phyloP scores from a whole-genome alignment of 2,113 vertebrate species.

The Brachyhypopomus gauderio region DNA sequence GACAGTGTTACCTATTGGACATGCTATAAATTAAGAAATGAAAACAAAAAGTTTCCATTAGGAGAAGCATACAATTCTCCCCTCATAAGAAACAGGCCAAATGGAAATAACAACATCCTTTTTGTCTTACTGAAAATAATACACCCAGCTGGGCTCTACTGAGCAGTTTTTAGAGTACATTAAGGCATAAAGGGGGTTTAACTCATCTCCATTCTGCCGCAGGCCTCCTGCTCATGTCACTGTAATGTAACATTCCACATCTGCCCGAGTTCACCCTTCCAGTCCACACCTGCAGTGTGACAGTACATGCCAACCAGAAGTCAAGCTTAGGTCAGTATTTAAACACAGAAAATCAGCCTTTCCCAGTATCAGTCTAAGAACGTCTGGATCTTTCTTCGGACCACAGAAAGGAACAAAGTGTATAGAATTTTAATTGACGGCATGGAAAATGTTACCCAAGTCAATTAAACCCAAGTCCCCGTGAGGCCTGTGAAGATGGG shows the following conservation, averaged over 20 bases:
- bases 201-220: neutral
- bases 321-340: neutral
- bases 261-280: neutral
- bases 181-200: neutral
- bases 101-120: neutral
- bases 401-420: no score
- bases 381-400: no score
- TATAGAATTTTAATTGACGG: no score
- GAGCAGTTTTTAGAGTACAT: neutral
- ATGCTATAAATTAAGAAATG: neutral
- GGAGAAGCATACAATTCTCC: neutral
- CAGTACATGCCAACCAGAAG: neutral
- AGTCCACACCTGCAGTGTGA: neutral
- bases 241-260: neutral
- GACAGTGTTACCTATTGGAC: neutral
- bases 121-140: no score
- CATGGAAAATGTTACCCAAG: no score
- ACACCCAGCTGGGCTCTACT: no score
- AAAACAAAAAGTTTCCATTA: neutral
- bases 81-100: neutral
- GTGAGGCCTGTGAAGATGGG: no score
- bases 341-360: neutral
- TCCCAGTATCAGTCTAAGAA: no score
- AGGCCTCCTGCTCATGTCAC: neutral
- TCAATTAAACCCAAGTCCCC: no score